These are phyloP conservation scores for Drosophila monieri DNA, from an alignment of 2,888 invertebrate species.

Conservation along the genomic window DNA sequence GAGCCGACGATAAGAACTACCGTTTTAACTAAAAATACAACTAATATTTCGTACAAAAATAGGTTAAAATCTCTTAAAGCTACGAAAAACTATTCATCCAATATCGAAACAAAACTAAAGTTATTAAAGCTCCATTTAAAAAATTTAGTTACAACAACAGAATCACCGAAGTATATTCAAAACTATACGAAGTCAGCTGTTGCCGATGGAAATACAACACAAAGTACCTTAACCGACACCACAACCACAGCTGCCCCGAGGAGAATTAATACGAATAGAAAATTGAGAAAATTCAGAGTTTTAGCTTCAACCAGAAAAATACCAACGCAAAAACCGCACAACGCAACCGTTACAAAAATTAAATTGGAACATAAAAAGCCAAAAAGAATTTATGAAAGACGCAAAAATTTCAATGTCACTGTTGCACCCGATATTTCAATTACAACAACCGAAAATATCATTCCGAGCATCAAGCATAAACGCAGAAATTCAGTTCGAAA, in stretches of 20 bases:
- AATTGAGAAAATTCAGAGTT: constrained; percentile 27
- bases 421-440: constrained; percentile 1
- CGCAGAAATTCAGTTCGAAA: constrained; percentile 24
- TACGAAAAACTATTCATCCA: constrained; percentile 26
- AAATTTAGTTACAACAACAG: constrained; percentile 29
- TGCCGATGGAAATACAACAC: constrained; percentile 1
- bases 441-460: background rate
- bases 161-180: constrained; percentile 16
- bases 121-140: constrained; percentile 26
- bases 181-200: constrained; percentile 12
- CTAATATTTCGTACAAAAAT: constrained; percentile 13
- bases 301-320: constrained; percentile 32
- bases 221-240: background rate
- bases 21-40: background rate
- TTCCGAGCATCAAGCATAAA: constrained; percentile 13
- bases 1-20: constrained; percentile 1
- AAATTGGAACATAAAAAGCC: constrained; percentile 31
- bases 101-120: constrained; percentile 29
- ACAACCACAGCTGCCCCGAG: constrained; percentile 1
- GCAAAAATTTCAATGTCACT: constrained; percentile 21
- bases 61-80: constrained; percentile 27
- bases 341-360: constrained; percentile 6
- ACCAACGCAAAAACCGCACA: constrained; percentile 11
- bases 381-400: constrained; percentile 29
- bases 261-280: constrained; percentile 18